Conservation (phyloP, 1,140 invertebrate species). For the Cherax quadricarinatus region DNA sequence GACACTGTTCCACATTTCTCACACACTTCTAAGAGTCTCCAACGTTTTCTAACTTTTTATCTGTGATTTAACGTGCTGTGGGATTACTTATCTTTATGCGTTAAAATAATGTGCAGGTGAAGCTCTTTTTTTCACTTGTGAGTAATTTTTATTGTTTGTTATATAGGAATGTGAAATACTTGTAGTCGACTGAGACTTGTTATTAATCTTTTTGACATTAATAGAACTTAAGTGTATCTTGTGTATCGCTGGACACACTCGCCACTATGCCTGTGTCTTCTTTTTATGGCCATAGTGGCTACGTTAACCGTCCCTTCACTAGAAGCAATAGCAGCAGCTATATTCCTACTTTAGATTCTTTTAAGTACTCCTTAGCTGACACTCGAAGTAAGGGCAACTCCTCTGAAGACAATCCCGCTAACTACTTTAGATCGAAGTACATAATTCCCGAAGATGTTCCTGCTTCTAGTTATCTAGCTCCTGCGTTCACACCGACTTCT, state of each 20-base stretch:
- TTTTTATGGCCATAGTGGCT: slow-evolving; percentile 22
- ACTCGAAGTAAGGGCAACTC: not conserved
- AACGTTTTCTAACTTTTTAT: too few relatives aligned
- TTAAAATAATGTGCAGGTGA: too few relatives aligned
- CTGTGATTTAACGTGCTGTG: too few relatives aligned
- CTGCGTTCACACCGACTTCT: not conserved
- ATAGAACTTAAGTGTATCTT: too few relatives aligned
- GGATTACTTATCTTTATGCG: too few relatives aligned
- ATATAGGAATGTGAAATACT: too few relatives aligned
- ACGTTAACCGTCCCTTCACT: slow-evolving; percentile 29
- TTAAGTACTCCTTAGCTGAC: slow-evolving; percentile 38
- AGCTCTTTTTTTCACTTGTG: too few relatives aligned
- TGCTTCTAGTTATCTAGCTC: slow-evolving; percentile 39
- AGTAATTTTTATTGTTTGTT: too few relatives aligned
- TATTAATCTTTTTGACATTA: too few relatives aligned
- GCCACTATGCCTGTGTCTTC: slow-evolving; percentile 49
- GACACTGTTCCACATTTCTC: not conserved
- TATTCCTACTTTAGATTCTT: not conserved
- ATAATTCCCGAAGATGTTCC: slow-evolving; percentile 58
- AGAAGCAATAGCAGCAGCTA: slow-evolving; percentile 50
- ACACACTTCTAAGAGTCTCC: too few relatives aligned
- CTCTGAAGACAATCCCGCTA: slow-evolving; percentile 14
- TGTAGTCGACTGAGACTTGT: too few relatives aligned
- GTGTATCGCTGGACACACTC: too few relatives aligned
- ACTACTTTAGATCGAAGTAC: slow-evolving; percentile 49